Conservation (phyloP, 2,113 vertebrate species). For the Uria aalge region DNA sequence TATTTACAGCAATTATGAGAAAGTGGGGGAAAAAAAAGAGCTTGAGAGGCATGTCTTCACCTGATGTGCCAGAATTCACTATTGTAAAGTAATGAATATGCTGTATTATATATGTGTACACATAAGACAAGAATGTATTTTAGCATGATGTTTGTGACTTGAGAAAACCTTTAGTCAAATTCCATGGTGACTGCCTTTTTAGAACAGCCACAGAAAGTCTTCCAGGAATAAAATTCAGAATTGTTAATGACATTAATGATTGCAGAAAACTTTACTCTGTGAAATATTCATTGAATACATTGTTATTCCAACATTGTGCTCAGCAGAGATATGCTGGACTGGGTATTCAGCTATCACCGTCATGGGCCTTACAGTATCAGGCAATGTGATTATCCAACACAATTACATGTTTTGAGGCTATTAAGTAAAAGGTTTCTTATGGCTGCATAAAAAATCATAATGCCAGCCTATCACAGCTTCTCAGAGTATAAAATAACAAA, state of each 20-base stretch:
- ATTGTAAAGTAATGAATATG: neutral
- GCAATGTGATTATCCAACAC: neutral
- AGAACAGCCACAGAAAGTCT: neutral
- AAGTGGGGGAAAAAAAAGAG: neutral
- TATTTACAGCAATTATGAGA: neutral
- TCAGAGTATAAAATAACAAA: conserved; percentile 39
- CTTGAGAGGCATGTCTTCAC: neutral
- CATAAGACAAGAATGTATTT: neutral
- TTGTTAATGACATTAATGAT: neutral
- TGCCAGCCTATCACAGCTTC: neutral
- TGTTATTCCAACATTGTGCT: neutral
- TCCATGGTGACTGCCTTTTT: neutral
- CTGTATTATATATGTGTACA: neutral
- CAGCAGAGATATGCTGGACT: neutral
- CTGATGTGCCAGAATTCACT: neutral
- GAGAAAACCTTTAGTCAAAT: neutral
- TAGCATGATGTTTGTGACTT: neutral
- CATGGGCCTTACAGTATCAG: neutral
- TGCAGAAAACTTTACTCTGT: neutral
- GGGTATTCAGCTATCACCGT: neutral
- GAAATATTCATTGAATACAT: conserved; percentile 8
- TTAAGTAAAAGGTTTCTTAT: neutral
- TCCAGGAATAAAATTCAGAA: neutral
- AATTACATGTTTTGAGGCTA: conserved; percentile 10
- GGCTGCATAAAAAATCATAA: neutral